Conservation (phyloP, 2,888 invertebrate genomes). For the Dioctria rufipes region DNA sequence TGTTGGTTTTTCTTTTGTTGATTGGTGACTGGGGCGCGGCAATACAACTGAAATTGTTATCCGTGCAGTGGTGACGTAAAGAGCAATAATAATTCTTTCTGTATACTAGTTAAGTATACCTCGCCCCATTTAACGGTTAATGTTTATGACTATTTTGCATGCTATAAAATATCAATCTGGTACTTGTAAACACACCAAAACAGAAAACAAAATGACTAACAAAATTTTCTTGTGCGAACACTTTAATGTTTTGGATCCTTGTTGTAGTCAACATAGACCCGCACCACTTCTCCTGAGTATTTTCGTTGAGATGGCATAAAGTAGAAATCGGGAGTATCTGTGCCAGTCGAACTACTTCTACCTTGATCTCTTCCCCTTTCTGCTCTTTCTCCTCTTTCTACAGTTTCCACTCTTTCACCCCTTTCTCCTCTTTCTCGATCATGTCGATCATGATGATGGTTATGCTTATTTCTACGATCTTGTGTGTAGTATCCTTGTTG, state of each 20-base stretch:
- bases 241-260: slow-evolving; percentile 76
- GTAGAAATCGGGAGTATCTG: slow-evolving; percentile 84
- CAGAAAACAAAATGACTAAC: slow-evolving; percentile 44
- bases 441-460: slow-evolving; percentile 52
- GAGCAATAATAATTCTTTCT: no score
- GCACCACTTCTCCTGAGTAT: slow-evolving; percentile 91
- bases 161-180: slow-evolving; percentile 47
- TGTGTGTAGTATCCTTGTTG: slow-evolving; percentile 74
- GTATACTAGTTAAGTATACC: background rate
- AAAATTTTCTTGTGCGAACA: background rate
- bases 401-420: background rate
- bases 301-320: slow-evolving; percentile 96
- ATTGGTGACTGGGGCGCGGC: slow-evolving; percentile 24
- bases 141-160: slow-evolving; percentile 43
- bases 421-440: slow-evolving; percentile 63
- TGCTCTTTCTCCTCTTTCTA: slow-evolving; percentile 57
- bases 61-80: no score
- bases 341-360: slow-evolving; percentile 66
- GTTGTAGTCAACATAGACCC: slow-evolving; percentile 87
- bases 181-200: slow-evolving; percentile 30
- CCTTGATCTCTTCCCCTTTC: slow-evolving; percentile 61
- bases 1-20: slow-evolving; percentile 47
- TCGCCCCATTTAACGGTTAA: slow-evolving; percentile 15
- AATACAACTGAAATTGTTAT: background rate
- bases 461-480: slow-evolving; percentile 71